Percentiles rank a stretch among this genome's conserved stretches.
phyloP scores from a whole-genome alignment of 1,140 invertebrate species.

The Pararge aegeria region DNA sequence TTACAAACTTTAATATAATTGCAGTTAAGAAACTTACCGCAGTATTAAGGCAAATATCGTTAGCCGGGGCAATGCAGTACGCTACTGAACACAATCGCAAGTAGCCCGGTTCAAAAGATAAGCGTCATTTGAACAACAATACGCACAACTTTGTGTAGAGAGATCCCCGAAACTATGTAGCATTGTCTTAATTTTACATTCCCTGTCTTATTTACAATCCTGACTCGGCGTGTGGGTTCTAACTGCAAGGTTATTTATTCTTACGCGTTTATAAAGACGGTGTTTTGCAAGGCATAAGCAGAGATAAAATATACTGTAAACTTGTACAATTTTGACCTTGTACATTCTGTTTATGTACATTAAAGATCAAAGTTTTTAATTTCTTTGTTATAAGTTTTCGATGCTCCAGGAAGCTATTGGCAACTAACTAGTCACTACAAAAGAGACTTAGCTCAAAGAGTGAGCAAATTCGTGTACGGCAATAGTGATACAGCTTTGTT shows the following conservation, averaged over 20 bases:
- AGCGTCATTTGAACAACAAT: slow-evolving; percentile 55
- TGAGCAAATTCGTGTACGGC: no score
- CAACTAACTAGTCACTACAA: no score
- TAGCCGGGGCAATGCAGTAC: slow-evolving; percentile 30
- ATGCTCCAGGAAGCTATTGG: no score
- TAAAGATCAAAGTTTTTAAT: no score
- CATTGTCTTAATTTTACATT: slow-evolving; percentile 67
- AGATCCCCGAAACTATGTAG: slow-evolving; percentile 54
- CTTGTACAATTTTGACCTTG: no score
- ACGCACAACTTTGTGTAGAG: slow-evolving; percentile 52
- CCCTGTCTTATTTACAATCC: slow-evolving; percentile 66
- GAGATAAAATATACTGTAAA: neutral
- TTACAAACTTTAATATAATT: slow-evolving; percentile 14
- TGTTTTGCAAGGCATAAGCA: neutral
- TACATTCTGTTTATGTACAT: no score
- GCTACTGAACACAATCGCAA: slow-evolving; percentile 6
- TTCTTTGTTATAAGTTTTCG: no score
- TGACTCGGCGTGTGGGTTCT: slow-evolving; percentile 40
- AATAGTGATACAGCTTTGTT: no score
- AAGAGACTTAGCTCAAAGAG: no score
- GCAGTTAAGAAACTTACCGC: slow-evolving; percentile 23
- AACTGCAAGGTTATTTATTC: slow-evolving; percentile 66
- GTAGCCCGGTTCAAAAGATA: slow-evolving; percentile 34
- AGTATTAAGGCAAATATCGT: slow-evolving; percentile 34
- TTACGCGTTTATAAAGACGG: neutral